Base-by-base conservation (phyloP, 2,113 vertebrate species). In the Carollia perspicillata region DNA sequence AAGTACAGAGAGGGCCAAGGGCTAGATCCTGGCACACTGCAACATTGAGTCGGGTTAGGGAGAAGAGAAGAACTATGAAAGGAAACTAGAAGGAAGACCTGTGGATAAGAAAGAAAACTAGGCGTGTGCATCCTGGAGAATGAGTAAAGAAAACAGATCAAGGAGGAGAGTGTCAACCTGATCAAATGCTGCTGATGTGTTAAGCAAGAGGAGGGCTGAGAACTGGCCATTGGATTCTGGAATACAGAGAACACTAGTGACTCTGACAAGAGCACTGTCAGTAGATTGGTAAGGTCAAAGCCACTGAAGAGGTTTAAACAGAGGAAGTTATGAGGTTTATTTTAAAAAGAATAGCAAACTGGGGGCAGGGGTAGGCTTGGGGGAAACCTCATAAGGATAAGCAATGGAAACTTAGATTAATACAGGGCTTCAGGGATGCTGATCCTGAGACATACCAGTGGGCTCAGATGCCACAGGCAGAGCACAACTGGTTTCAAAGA, bases 281-380 rank as follows among this genome's bases (percentile, higher is more conserved):
- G 33, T 13, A 90, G 42, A 94, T 81, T 66, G 44, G 35, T 47
- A 12, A 87, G n/a, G 53, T 63, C 72, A 75, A 79, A 87, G 40
- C 2, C 86, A 63, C 2, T 66, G 30, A 93, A 79, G 22, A 17
- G 30, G 42, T 93, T 97, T 80, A 94, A 79, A 89, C 42, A 90
- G 65, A 96, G 49, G 11, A 89, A 87, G 60, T 90, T 37, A 68
- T 65, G 66, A 93, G 47, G 55, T 58, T 90, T 65, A 71, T n/a
- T 74, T 96, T 44, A 20, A 71, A 90, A 96, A 89, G 55, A 85
- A 89, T 17, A 90, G 17, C 30, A 28, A 44, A 74, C 63, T 74
- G 9, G 28, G 18, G 69, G 18, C n/a, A 40, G 68, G 6, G 77
- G 35, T 13, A 74, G 5, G 5, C 6, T 30, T 71, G 33, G 20